Base-by-base conservation (phyloP, 2,113 vertebrate genomes). In the Chloropsis hardwickii region DNA sequence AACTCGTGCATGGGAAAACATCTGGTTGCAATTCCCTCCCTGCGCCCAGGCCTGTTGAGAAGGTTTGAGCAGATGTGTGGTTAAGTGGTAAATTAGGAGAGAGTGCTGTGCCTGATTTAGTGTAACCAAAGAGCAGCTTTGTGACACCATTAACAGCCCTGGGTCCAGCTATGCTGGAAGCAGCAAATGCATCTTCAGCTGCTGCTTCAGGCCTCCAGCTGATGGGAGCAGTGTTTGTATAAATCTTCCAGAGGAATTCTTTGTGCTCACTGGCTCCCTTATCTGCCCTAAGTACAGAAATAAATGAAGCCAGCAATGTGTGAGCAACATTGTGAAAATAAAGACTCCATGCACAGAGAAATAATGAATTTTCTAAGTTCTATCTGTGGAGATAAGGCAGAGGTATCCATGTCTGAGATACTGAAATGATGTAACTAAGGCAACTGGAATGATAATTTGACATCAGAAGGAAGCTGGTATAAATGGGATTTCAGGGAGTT, bases 391-490 rank as follows among this genome's bases (percentile, higher is more conserved):
- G 91, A 89, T 97, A 90, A 96, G 67, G 72, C 90, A 71, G 56
- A 70, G 79, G 80, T 88, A 78, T 91, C 78, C 56, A 44, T 94
- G 91, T 94, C 56, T 92, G 67, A 93, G 92, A 71, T 86, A 40
- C 71, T 58, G 35, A 88, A 81, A 83, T 94, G 80, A 90, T 94
- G 86, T 88, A 92, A 29, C 91, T 95, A 92, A 97, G 88, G 90
- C 92, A 97, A 90, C 94, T 96, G 78, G 80, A 92, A 73, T 89
- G 91, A 87, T 87, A 79, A 95, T 72, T 87, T 92, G 87, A 92
- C 91, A 94, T 79, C 83, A 94, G 65, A 78, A 94, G 45, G 86
- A 22, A 86, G 39, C 58, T 91, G 64, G 65, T 88, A 77, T 79
- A 33, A 72, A 89, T 94, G 70, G 56, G 64, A 56, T 94, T 96